Base-by-base conservation (phyloP, 2,888 invertebrate genomes). In the Hofmannophila pseudospretella region DNA sequence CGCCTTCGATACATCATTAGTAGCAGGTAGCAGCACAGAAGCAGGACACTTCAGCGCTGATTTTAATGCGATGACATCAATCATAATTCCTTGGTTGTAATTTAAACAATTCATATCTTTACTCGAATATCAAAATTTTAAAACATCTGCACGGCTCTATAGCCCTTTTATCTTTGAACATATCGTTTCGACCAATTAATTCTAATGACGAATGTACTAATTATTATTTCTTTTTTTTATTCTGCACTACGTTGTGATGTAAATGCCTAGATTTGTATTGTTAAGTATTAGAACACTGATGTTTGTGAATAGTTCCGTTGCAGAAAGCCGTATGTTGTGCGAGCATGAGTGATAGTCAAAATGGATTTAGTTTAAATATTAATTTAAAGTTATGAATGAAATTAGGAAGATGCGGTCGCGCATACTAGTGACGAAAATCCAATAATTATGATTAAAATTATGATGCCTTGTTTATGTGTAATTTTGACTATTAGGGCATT, bases 341-440 rank as follows among this genome's bases (percentile, higher is more conserved):
- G 64, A 68, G 75, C 56, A 69, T 74, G 84, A 75, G 79, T 81
- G 85, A 81, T 85, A 85, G 85, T 79, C 82, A 80, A 78, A 16
- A 79, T 78, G 77, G 73, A 75, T 76, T 80, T 84, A 85, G 84
- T 76, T 76, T 79, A 79, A 79, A 78, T 73, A 70, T 67, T 73
- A 76, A 77, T 78, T 85, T 84, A 84, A 81, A 66, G 73, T 57
- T 76, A 78, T 81, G 79, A 81, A 82, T 82, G 84, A 74, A 67
- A 45, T 78, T 86, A 86, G 72, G 78, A 84, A 81, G 61, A 80
- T 86, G 86, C 86, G 85, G 85, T 85, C 85, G 86, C 85, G 86
- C 86, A 86, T 78, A 81, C 67, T 86, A 86, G 80, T 82, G 68
- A 85, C 85, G 85, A 84, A 79, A 81, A 85, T 85, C 85, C 85